Evolutionary conservation across 2,888 invertebrate genomes (phyloP).

Genomic region (Thyatira batis): DNA sequence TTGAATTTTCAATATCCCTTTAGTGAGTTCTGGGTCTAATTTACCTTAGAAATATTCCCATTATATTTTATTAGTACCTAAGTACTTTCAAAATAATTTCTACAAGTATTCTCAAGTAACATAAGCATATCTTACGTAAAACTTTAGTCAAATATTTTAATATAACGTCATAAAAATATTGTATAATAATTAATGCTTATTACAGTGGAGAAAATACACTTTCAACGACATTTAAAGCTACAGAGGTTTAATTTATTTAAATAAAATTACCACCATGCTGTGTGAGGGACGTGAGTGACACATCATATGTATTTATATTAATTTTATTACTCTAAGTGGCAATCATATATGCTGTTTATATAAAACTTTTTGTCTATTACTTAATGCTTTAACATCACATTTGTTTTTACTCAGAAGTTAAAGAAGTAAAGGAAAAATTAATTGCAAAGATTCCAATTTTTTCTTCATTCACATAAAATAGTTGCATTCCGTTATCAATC

Average conservation of each 20-base stretch:
- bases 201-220: conserved; percentile 2
- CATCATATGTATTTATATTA: conserved; percentile 55
- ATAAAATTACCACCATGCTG: conserved; percentile 50
- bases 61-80: no score
- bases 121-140: conserved; percentile 1
- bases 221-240: background rate
- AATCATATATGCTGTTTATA: conserved; percentile 57
- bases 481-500: no score
- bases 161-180: conserved; percentile 20
- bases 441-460: no score
- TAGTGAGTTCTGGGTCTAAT: no score
- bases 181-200: conserved; percentile 10
- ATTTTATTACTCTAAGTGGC: conserved; percentile 51
- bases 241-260: conserved; percentile 31
- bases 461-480: no score
- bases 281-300: conserved; percentile 42
- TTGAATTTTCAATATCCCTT: no score
- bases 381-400: conserved; percentile 51
- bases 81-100: background rate
- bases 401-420: conserved; percentile 54
- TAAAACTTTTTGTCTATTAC: conserved; percentile 45
- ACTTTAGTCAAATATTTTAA: background rate
- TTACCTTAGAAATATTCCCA: no score
- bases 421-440: conserved; percentile 63
- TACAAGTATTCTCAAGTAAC: conserved; percentile 13